phyloP scores from a whole-genome alignment of 2,113 vertebrate genomes.

The Saguinus midas region DNA sequence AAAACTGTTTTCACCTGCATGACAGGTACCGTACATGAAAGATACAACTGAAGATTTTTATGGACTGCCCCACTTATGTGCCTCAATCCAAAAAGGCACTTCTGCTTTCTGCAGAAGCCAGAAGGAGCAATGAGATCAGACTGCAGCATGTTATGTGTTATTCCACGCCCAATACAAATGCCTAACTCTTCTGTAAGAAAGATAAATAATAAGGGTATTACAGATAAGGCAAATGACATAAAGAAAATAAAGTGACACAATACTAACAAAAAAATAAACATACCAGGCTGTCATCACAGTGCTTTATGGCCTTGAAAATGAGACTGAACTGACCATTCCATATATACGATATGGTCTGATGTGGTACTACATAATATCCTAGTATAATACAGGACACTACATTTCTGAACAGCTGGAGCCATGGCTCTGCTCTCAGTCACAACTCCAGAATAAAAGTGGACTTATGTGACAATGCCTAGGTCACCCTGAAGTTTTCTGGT shows the following conservation, averaged over 20 bases:
- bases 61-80: slow-evolving; percentile 2
- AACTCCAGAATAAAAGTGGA: background rate
- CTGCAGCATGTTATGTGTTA: slow-evolving; percentile 34
- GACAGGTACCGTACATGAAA: background rate
- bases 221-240: slow-evolving; percentile 53
- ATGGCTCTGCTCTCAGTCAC: slow-evolving; percentile 13
- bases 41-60: slow-evolving; percentile 40
- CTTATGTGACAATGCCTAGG: background rate
- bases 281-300: background rate
- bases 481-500: slow-evolving; percentile 22
- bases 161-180: slow-evolving; percentile 59
- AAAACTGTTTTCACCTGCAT: slow-evolving; percentile 41
- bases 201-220: slow-evolving; percentile 20
- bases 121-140: slow-evolving; percentile 38
- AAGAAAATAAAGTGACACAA: slow-evolving; percentile 43
- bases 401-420: slow-evolving; percentile 5
- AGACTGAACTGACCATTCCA: background rate
- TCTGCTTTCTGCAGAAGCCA: slow-evolving; percentile 11
- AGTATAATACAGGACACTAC: slow-evolving; percentile 22
- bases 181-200: slow-evolving; percentile 52
- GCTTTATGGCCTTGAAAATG: slow-evolving; percentile 31
- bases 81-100: slow-evolving; percentile 49
- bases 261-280: slow-evolving; percentile 20
- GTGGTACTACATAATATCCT: background rate
- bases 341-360: background rate